Percentiles rank a stretch among this genome's conserved stretches.
Evolutionary conservation across 2,888 invertebrate genomes (phyloP).

Genomic region (Microctonus hyperodae): DNA sequence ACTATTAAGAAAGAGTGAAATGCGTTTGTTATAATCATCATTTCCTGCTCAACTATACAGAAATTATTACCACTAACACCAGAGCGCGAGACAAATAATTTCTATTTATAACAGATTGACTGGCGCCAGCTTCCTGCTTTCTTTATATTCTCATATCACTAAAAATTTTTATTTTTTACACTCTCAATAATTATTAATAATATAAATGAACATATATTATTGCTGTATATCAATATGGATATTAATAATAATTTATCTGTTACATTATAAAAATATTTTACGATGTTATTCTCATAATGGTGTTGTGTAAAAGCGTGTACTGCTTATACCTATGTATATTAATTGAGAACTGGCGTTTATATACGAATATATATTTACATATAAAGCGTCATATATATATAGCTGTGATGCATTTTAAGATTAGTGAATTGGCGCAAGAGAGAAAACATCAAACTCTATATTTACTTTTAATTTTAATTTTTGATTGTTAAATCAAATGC

Average conservation of each 20-base stretch:
- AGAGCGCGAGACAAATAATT: background rate
- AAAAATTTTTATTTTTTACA: background rate
- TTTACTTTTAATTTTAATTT: too few species aligned
- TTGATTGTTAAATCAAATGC: background rate
- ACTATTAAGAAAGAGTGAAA: conserved; percentile 23
- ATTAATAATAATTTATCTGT: conserved; percentile 13
- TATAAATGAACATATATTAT: background rate
- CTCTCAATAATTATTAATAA: conserved; percentile 2
- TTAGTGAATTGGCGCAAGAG: conserved; percentile 43
- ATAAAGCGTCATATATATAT: too few species aligned
- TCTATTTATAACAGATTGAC: conserved; percentile 29
- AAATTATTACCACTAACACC: conserved; percentile 1
- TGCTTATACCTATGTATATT: too few species aligned
- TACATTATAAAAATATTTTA: background rate
- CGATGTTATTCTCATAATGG: conserved; percentile 1
- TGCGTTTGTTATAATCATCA: conserved; percentile 24
- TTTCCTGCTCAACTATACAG: conserved; percentile 20
- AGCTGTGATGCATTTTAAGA: conserved; percentile 44
- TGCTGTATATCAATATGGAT: background rate
- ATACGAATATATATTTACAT: too few species aligned
- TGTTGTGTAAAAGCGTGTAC: too few species aligned
- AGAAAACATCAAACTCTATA: conserved; percentile 45
- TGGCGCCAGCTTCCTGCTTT: conserved; percentile 27
- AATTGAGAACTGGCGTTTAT: conserved; percentile 2
- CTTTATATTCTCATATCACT: background rate